A percentile compares a stretch with the other conserved stretches of the same genome.
These are phyloP conservation scores for Agrypnia vestita DNA, from an alignment of 1,140 invertebrate genomes.

Conservation along the genomic window DNA sequence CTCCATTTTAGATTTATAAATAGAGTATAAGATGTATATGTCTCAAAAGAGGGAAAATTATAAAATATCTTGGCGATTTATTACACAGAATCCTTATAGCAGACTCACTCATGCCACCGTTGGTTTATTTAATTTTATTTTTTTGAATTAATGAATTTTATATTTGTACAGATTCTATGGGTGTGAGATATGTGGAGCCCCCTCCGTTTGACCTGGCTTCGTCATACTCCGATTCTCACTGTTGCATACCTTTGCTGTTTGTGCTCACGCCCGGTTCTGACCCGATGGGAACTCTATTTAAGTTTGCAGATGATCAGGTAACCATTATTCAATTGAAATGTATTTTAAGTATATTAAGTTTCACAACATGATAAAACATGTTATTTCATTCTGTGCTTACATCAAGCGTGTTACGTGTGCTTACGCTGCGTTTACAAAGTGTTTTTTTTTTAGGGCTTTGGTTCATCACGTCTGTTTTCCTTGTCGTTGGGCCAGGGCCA, in stretches of 20 bases:
- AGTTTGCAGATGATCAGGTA: constrained; percentile 91
- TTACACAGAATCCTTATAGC: too few species aligned
- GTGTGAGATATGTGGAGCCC: constrained; percentile 86
- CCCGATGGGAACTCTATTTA: constrained; percentile 87
- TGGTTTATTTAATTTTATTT: too few species aligned
- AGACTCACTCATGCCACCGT: too few species aligned
- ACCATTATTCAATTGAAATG: not conserved
- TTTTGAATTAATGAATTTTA: constrained; percentile 39
- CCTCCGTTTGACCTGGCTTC: constrained; percentile 91
- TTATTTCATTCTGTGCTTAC: too few species aligned
- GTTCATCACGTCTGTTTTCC: constrained; percentile 85
- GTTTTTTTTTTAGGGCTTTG: constrained; percentile 78
- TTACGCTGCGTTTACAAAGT: not conserved
- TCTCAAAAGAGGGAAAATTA: too few species aligned
- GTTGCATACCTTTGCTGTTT: constrained; percentile 90
- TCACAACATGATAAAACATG: too few species aligned
- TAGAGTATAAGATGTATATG: too few species aligned
- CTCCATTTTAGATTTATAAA: too few species aligned
- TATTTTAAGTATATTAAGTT: not conserved
- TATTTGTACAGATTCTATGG: constrained; percentile 76
- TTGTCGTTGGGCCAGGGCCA: constrained; percentile 96
- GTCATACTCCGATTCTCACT: constrained; percentile 89
- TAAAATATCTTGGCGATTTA: too few species aligned
- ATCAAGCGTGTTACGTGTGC: not conserved
- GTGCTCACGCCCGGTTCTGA: constrained; percentile 94